Conservation (phyloP, 2,797 vertebrate species). For the Corythornis leucogaster region DNA sequence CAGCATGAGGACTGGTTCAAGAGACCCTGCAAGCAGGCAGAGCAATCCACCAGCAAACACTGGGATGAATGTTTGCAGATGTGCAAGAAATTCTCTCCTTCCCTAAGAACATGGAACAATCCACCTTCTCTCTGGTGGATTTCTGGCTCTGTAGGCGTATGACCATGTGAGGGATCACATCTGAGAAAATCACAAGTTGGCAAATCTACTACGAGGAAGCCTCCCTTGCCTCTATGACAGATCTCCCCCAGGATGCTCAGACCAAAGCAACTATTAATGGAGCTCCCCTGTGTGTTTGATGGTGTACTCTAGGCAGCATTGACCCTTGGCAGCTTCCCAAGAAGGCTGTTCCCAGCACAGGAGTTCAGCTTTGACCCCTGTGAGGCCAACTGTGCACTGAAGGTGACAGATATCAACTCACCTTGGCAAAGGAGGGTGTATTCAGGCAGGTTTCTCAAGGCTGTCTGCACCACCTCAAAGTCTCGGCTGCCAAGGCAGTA, state of each 20-base stretch:
- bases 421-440: constrained; percentile 98
- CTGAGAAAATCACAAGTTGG: background rate
- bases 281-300: background rate
- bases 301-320: background rate
- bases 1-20: background rate
- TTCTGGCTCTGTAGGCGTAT: background rate
- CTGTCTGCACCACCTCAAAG: constrained; percentile 96
- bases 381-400: background rate
- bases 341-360: background rate
- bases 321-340: background rate
- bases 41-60: background rate
- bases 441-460: constrained; percentile 93
- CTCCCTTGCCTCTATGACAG: background rate
- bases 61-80: background rate
- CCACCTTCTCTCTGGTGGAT: background rate
- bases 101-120: background rate
- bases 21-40: background rate
- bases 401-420: constrained; percentile 22
- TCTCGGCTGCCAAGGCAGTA: constrained; percentile 95
- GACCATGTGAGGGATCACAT: background rate
- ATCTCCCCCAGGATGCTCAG: background rate
- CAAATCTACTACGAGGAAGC: background rate
- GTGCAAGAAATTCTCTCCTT: background rate
- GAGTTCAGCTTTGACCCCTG: background rate
- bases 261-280: background rate